Conservation (phyloP, 53 echinoderm and acorn worm species). For the Antedon mediterranea region DNA sequence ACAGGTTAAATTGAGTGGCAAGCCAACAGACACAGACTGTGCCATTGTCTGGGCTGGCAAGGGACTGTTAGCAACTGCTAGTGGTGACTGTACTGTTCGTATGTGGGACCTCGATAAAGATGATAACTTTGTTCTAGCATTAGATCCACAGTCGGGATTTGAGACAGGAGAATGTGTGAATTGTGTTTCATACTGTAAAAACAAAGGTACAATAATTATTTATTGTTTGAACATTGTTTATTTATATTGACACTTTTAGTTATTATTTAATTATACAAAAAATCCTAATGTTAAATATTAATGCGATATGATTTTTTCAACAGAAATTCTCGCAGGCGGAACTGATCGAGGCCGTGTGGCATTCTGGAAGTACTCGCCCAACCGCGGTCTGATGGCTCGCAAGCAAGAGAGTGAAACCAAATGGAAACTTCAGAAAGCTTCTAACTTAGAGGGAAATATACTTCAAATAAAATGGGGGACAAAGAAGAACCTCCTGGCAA, state of each 20-base stretch:
- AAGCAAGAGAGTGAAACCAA: slow-evolving; percentile 76
- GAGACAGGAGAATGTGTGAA: slow-evolving; percentile 77
- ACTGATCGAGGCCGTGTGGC: slow-evolving; percentile 72
- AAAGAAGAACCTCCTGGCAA: slow-evolving; percentile 50
- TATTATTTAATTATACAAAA: too few relatives aligned
- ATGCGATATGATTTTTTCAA: background rate
- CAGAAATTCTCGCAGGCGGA: slow-evolving; percentile 67
- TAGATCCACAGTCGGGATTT: slow-evolving; percentile 61
- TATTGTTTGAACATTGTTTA: too few relatives aligned
- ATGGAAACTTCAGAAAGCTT: slow-evolving; percentile 67
- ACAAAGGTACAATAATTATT: slow-evolving; percentile 52
- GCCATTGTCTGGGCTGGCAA: slow-evolving; percentile 99
- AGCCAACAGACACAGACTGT: slow-evolving; percentile 69
- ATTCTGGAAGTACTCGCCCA: slow-evolving; percentile 81
- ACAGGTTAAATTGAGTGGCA: slow-evolving; percentile 93
- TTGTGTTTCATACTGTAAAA: slow-evolving; percentile 67
- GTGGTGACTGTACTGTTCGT: slow-evolving; percentile 72
- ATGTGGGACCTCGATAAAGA: slow-evolving; percentile 99
- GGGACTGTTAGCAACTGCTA: slow-evolving; percentile 90
- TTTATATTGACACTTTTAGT: too few relatives aligned
- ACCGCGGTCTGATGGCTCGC: slow-evolving; percentile 40
- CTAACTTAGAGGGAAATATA: slow-evolving; percentile 52
- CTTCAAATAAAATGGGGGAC: slow-evolving; percentile 83
- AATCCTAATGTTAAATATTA: too few relatives aligned
- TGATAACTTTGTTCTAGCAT: slow-evolving; percentile 74